Conservation (phyloP, 1,140 invertebrate genomes). For the Lepeophtheirus salmonis region DNA sequence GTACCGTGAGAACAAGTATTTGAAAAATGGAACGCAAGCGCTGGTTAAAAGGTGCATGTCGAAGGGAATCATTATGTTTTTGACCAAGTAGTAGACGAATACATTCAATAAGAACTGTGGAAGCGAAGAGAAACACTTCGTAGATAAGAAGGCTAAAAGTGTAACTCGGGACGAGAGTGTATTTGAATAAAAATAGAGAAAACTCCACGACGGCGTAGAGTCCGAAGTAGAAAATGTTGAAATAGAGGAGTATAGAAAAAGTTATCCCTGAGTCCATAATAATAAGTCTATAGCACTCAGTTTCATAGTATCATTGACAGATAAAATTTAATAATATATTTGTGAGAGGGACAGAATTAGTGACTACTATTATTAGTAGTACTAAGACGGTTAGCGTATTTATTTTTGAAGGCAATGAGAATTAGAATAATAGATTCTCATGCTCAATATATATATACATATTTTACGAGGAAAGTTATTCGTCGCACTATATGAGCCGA, state of each 20-base stretch:
- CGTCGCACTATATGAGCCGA: too few relatives aligned
- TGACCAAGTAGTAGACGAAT: conserved; percentile 8
- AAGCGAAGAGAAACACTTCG: conserved; percentile 2
- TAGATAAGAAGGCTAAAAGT: conserved; percentile 1
- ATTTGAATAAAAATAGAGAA: conserved; percentile 5
- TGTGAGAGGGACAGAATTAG: too few relatives aligned
- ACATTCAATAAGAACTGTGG: not conserved
- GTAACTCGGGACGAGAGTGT: not conserved
- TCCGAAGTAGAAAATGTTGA: conserved; percentile 14
- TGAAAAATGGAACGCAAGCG: not conserved
- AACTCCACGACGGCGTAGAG: conserved; percentile 8
- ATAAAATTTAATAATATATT: too few relatives aligned
- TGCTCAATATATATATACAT: too few relatives aligned
- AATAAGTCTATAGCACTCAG: not conserved
- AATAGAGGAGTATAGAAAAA: not conserved
- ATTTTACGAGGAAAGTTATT: too few relatives aligned
- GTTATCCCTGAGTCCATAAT: not conserved
- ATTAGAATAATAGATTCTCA: too few relatives aligned
- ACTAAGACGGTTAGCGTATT: too few relatives aligned
- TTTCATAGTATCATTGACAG: too few relatives aligned
- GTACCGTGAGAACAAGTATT: conserved; percentile 10
- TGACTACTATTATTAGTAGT: too few relatives aligned
- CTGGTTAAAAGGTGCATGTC: conserved; percentile 10
- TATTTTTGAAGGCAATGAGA: too few relatives aligned
- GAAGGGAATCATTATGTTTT: not conserved